These are phyloP conservation scores for Dolichallabes microphthalmus DNA, from an alignment of 2,113 vertebrate species.

Conservation along the genomic window DNA sequence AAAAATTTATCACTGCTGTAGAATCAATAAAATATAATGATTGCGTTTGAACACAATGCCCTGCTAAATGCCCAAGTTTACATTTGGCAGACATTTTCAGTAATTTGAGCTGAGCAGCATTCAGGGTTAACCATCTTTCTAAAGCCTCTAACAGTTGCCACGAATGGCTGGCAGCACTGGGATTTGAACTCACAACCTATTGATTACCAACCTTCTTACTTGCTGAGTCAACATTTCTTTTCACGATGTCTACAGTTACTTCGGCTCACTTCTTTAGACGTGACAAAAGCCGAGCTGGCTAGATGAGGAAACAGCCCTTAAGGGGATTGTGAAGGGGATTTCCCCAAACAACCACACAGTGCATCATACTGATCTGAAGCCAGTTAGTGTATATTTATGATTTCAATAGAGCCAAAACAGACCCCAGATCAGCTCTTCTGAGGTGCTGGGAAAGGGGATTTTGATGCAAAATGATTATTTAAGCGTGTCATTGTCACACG, in stretches of 20 bases:
- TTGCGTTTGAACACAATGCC: neutral
- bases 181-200: neutral
- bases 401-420: neutral
- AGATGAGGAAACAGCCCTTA: neutral
- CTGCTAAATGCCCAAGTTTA: neutral
- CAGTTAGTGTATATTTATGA: neutral
- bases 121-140: neutral
- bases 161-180: neutral
- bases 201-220: neutral
- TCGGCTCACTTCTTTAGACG: neutral
- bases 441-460: neutral
- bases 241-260: neutral
- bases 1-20: neutral
- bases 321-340: neutral
- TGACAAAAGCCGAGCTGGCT: neutral
- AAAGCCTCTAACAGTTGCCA: neutral
- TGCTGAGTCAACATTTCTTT: constrained; percentile 3
- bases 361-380: neutral
- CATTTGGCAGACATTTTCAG: neutral
- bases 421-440: neutral
- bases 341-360: neutral
- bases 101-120: neutral
- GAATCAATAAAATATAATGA: neutral
- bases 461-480: neutral
- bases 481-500: neutral